Percentiles rank a stretch among this genome's conserved stretches.
These are phyloP conservation scores for Cordilura impudica DNA, from an alignment of 2,888 invertebrate species.

Conservation along the genomic window DNA sequence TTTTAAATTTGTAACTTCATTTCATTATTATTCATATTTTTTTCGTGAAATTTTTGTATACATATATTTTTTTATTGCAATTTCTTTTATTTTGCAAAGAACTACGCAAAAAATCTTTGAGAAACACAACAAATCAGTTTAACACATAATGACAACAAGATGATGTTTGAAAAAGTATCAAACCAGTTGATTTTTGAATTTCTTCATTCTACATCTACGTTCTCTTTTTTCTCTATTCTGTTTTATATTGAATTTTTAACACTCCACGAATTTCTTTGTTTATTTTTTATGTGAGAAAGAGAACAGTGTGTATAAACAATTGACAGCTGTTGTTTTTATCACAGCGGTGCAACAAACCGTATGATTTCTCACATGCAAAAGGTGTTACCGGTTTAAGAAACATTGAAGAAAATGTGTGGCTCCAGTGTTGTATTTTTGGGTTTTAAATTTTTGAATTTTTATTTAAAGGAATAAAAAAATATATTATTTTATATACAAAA, in stretches of 20 bases:
- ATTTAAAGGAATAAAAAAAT: no score
- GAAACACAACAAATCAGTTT: constrained; percentile 41
- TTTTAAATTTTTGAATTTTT: no score
- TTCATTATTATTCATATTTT: neutral
- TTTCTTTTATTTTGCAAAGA: constrained; percentile 17
- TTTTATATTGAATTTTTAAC: constrained; percentile 19
- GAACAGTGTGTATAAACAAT: constrained; percentile 20
- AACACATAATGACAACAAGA: constrained; percentile 24
- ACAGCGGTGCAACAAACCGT: neutral
- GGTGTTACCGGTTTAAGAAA: no score
- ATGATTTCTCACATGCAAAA: no score
- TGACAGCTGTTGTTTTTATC: constrained; percentile 28
- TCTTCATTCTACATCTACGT: constrained; percentile 29
- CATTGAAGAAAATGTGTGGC: no score
- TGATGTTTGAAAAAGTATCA: constrained; percentile 43
- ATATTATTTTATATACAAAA: no score
- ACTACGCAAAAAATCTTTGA: constrained; percentile 36
- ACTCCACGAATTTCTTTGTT: neutral
- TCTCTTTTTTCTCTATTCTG: constrained; percentile 29
- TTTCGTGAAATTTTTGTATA: neutral
- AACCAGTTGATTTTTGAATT: constrained; percentile 53
- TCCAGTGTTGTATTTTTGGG: no score
- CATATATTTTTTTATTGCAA: constrained; percentile 25
- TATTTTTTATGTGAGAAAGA: constrained; percentile 15
- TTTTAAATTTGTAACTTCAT: neutral